A percentile compares a stretch with the other conserved stretches of the same genome.
phyloP scores from a whole-genome alignment of 2,888 invertebrate species.

The Dryocosmus kuriphilus region DNA sequence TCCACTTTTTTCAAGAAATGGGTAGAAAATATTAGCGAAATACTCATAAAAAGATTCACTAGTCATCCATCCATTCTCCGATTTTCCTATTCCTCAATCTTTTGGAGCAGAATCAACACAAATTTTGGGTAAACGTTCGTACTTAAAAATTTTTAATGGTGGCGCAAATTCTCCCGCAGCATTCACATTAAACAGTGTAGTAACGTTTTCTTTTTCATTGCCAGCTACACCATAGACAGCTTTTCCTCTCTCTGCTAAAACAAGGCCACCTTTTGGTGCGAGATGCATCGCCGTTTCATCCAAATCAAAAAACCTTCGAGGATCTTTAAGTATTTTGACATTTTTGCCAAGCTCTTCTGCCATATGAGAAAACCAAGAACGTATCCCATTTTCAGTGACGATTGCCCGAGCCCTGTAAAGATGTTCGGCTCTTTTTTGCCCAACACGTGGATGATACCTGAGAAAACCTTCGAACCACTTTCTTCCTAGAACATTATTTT shows the following conservation, averaged over 20 bases:
- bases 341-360: constrained; percentile 49
- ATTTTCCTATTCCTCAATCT: no score
- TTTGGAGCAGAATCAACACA: no score
- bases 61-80: no score
- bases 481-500: constrained; percentile 48
- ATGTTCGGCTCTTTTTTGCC: no score
- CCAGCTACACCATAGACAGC: constrained; percentile 51
- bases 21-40: no score
- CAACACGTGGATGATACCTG: constrained; percentile 52
- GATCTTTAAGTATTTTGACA: no score
- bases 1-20: no score
- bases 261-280: constrained; percentile 53
- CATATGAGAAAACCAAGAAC: constrained; percentile 57
- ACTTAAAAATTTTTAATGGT: constrained; percentile 57
- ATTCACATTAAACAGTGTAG: constrained; percentile 58
- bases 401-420: no score
- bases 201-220: constrained; percentile 58
- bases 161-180: constrained; percentile 59
- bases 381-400: constrained; percentile 52
- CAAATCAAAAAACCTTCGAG: constrained; percentile 58
- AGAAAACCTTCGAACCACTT: constrained; percentile 58
- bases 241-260: constrained; percentile 58
- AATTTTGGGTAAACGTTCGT: no score
- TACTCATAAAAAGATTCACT: no score
- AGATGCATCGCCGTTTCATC: constrained; percentile 60